Conservation (phyloP, 2,888 invertebrate genomes). For the Plagodis pulveraria region DNA sequence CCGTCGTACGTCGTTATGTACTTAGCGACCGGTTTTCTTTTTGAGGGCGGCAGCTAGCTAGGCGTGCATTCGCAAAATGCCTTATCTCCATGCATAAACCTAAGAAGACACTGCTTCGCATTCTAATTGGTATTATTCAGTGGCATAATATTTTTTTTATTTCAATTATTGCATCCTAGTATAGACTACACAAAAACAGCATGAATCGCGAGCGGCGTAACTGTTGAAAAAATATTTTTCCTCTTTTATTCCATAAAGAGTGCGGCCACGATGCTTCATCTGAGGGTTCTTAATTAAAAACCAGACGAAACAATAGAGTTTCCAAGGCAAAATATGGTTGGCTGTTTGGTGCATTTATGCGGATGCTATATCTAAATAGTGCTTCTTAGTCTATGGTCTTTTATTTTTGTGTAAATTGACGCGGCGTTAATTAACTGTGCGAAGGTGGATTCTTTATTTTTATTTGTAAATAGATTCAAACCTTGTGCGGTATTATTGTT, state of each 20-base stretch:
- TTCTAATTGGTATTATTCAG: too few relatives aligned
- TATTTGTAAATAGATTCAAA: too few relatives aligned
- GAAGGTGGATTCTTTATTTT: neutral
- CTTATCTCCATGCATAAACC: too few relatives aligned
- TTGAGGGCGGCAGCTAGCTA: too few relatives aligned
- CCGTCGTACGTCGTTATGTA: too few relatives aligned
- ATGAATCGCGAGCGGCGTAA: neutral
- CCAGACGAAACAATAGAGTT: conserved; percentile 54
- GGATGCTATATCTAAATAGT: conserved; percentile 39
- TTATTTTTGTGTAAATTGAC: conserved; percentile 19
- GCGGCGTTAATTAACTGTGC: conserved; percentile 4
- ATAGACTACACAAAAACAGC: neutral
- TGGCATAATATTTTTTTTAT: too few relatives aligned
- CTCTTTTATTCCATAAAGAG: conserved; percentile 45
- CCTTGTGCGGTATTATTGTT: too few relatives aligned
- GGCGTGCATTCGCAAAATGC: too few relatives aligned
- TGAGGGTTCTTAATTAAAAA: conserved; percentile 62
- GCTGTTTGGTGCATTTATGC: conserved; percentile 37
- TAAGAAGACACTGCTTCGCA: too few relatives aligned
- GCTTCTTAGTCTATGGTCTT: conserved; percentile 21
- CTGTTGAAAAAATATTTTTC: conserved; percentile 29
- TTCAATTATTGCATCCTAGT: too few relatives aligned
- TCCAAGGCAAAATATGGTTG: conserved; percentile 48
- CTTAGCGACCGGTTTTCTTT: too few relatives aligned
- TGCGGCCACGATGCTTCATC: conserved; percentile 54